phyloP scores from a whole-genome alignment of 2,797 vertebrate genomes.

The Alauda arvensis region DNA sequence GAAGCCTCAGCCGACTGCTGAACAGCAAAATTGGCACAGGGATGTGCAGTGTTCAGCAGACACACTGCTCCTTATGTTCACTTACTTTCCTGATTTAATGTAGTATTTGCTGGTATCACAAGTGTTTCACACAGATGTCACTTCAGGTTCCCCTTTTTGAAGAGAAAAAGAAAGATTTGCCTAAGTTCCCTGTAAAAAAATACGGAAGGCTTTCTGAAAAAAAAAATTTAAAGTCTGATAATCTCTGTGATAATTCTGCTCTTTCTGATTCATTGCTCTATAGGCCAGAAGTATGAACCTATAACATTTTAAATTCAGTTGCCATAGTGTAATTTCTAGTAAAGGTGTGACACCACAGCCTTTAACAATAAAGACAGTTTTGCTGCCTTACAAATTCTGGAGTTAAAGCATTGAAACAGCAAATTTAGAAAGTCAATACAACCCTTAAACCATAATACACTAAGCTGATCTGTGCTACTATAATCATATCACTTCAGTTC shows the following conservation, averaged over 20 bases:
- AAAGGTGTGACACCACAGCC: neutral
- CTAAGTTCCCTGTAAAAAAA: neutral
- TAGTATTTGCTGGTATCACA: neutral
- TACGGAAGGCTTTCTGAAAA: rapidly evolving
- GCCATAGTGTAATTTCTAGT: neutral
- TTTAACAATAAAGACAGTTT: neutral
- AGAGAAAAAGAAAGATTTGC: neutral
- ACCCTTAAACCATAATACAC: neutral
- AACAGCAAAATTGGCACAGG: neutral
- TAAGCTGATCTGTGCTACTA: neutral
- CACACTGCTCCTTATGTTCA: neutral
- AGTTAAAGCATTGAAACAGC: neutral
- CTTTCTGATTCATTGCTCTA: neutral
- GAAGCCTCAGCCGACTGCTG: neutral
- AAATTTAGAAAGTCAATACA: neutral
- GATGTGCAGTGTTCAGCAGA: neutral
- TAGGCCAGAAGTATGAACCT: neutral
- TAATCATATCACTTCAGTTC: neutral
- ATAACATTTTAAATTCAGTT: neutral
- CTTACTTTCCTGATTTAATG: neutral
- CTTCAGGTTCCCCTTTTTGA: neutral
- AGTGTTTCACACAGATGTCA: neutral
- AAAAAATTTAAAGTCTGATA: neutral
- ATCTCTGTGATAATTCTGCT: neutral
- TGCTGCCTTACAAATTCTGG: rapidly evolving